phyloP scores from a whole-genome alignment of 1,140 invertebrate genomes.

The Drosophila murphyi region DNA sequence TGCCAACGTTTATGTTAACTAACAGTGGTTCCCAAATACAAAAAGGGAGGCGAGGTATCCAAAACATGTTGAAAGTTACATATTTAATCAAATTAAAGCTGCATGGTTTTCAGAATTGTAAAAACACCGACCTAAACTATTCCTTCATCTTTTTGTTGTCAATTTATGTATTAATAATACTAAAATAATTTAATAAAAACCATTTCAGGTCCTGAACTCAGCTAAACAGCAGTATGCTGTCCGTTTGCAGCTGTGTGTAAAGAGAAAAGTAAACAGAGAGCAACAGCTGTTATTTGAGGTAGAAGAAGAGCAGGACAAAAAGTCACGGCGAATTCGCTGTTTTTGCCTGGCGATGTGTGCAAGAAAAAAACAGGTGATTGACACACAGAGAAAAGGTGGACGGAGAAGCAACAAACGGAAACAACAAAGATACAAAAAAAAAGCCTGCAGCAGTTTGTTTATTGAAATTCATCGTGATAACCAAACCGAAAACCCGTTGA shows the following conservation, averaged over 20 bases:
- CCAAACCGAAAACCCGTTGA: constrained; percentile 55
- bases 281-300: constrained; percentile 27
- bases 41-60: too few species aligned
- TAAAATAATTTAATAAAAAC: too few species aligned
- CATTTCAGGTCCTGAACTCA: too few species aligned
- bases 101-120: too few species aligned
- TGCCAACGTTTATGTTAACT: constrained; percentile 20
- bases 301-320: neutral
- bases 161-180: too few species aligned
- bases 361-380: constrained; percentile 71
- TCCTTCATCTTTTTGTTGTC: too few species aligned
- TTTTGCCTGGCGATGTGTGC: constrained; percentile 51
- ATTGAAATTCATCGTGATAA: constrained; percentile 57
- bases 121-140: too few species aligned
- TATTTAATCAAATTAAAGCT: too few species aligned
- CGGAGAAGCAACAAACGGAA: constrained; percentile 35
- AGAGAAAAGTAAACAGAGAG: constrained; percentile 34
- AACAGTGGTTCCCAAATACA: constrained; percentile 5
- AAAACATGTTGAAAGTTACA: too few species aligned
- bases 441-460: constrained; percentile 31
- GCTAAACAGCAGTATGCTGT: constrained; percentile 7
- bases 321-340: constrained; percentile 37
- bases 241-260: neutral
- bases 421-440: constrained; percentile 7
- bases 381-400: constrained; percentile 64